Base-by-base conservation (phyloP, 2,113 vertebrate species). In the Cebus imitator region DNA sequence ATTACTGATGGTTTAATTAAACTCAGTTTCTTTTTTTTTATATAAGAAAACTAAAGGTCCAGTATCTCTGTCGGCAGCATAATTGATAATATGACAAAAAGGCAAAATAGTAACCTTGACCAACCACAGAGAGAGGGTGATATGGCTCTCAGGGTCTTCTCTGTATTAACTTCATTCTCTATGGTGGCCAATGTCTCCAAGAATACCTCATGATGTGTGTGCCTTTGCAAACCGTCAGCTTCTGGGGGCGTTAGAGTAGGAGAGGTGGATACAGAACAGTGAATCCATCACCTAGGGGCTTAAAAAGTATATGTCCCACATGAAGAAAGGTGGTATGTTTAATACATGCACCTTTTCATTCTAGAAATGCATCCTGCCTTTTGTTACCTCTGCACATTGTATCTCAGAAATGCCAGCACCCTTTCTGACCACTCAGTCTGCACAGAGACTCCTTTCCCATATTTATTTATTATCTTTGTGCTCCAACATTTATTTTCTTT, bases 1-100 rank as follows among this genome's bases (percentile, higher is more conserved):
- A 99, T 99, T 99, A 99, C 99, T 99, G 99, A 99, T 99, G 99
- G 98, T 99, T 99, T 99, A 99, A 99, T 99, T 99, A 99, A 99
- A 99, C 98, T 96, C 92, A 98, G 98, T 98, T 99, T 99, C 99
- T 98, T 98, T 99, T 99, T 43, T 43, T 43, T 43, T 43, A 37
- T 99, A 98, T 98, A 99, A 98, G 98, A 98, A 99, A 99, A 99
- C 99, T 98, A 98, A 99, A 98, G 98, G 99, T 98, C 97, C 93
- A 25, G 98, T 98, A 99, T 99, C 98, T 98, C 97, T 99, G 98
- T 96, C 98, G 99, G 99, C 99, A 99, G 98, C 98, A 98, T 99
- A 99, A 99, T 99, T 99, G 99, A 99, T 99, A 98, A 98, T 73
- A 97, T 97, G 99, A 98, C 98, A 96, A 98, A 98, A 98, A 98